phyloP scores from a whole-genome alignment of 2,888 invertebrate species.

The Anagyrus pseudococci region DNA sequence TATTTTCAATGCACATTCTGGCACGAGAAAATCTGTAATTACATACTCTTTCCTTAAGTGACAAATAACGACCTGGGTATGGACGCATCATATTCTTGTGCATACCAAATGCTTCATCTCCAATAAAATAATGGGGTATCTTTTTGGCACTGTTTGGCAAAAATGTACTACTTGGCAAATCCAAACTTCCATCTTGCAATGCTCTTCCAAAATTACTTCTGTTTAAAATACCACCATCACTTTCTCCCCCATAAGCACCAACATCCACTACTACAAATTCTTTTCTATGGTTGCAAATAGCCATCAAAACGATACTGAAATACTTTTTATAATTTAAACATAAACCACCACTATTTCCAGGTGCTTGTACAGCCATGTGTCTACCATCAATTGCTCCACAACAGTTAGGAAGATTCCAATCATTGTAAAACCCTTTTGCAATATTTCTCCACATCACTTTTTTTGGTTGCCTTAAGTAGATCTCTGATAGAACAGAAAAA shows the following conservation, averaged over 20 bases:
- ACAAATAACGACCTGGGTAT: conserved; percentile 18
- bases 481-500: conserved; percentile 19
- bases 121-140: conserved; percentile 22
- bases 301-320: conserved; percentile 39
- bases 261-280: conserved; percentile 35
- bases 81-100: conserved; percentile 27
- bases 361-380: conserved; percentile 34
- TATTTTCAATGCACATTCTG: conserved; percentile 30
- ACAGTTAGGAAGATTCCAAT: conserved; percentile 41
- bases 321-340: conserved; percentile 43
- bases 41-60: conserved; percentile 16
- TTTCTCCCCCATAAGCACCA: conserved; percentile 34
- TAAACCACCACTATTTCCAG: conserved; percentile 32
- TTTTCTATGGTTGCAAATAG: conserved; percentile 39
- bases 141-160: conserved; percentile 14
- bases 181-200: not conserved
- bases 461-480: conserved; percentile 25
- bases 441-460: conserved; percentile 33
- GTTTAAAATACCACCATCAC: conserved; percentile 36
- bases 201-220: conserved; percentile 24
- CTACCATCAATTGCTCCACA: conserved; percentile 38
- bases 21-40: conserved; percentile 35
- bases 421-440: conserved; percentile 13
- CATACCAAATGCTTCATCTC: conserved; percentile 23
- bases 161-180: too few species aligned